Evolutionary conservation across 2,113 vertebrate species (phyloP).

Genomic region (Turnix velox): DNA sequence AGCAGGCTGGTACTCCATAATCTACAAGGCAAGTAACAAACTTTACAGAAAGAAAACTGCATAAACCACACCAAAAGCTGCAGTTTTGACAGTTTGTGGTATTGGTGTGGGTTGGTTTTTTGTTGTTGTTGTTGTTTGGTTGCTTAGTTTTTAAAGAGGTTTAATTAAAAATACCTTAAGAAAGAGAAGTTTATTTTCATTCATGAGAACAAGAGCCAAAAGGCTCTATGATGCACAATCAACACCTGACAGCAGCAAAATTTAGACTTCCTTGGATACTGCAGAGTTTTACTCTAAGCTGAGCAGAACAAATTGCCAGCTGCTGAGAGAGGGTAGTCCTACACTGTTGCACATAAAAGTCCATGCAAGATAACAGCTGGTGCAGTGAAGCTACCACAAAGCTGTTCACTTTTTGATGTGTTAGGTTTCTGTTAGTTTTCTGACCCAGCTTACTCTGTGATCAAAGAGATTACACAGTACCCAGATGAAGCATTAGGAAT

Average conservation of each 20-base stretch:
- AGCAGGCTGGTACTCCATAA: background rate
- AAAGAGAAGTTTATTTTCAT: background rate
- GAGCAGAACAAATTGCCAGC: background rate
- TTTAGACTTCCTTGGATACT: background rate
- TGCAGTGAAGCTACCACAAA: background rate
- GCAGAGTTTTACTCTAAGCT: background rate
- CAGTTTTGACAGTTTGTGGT: rapidly evolving
- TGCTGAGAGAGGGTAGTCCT: background rate
- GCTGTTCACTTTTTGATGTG: background rate
- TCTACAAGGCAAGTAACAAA: background rate
- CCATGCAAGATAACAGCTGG: background rate
- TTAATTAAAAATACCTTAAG: background rate
- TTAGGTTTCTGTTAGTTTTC: background rate
- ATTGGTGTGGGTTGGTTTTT: too few species aligned
- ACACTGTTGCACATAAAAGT: background rate
- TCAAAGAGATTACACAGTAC: background rate
- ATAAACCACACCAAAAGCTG: background rate
- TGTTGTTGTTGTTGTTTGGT: background rate
- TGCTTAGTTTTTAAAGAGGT: background rate
- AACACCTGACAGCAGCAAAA: background rate
- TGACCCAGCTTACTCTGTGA: background rate
- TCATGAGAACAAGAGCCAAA: background rate
- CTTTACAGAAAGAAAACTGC: background rate
- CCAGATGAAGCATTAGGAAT: background rate
- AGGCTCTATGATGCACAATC: background rate